Base-by-base conservation (phyloP, 2,113 vertebrate genomes). In the Thryonomys swinderianus region DNA sequence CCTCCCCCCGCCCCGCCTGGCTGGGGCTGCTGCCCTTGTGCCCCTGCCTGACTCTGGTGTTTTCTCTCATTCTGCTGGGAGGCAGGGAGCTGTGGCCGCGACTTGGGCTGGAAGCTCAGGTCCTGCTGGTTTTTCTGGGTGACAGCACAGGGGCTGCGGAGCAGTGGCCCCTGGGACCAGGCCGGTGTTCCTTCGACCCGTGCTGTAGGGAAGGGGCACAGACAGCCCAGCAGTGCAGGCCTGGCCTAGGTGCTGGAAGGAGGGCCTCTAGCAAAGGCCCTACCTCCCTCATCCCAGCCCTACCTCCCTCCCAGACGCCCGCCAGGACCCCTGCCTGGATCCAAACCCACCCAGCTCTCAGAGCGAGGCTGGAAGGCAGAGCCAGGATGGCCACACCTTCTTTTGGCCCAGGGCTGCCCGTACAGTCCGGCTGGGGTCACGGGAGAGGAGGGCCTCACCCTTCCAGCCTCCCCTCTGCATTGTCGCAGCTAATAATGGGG, bases 401-500 rank as follows among this genome's bases (percentile, higher is more conserved):
- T 0, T 69, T 42, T 84, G 71, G 51, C 74, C 84, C 69, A 82
- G 90, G 66, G 79, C 85, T 88, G 32, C 64, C 67, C 62, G 2
- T 16, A 3, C 7, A 42, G 76, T 69, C 83, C 61, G 92, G 37
- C 59, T 12, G 64, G 93, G 88, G 74, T 48, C 32, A 74, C n/a
- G 9, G 12, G 34, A n/a, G 85, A 2, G n/a, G 74, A 48, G 67
- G 21, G 20, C 6, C 67, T 81, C 85, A 91, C 67, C 40, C 89
- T 81, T 89, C 92, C 87, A 61, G 25, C 89, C 93, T 95, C 88
- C 80, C 88, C 91, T 94, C 95, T 57, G 93, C 95, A 90, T 91
- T 82, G 80, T 94, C 95, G 94, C 94, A 57, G 88, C 97, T 95
- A 96, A 98, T 98, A 98, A 98, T 88, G 95, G 98, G 97, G 95